A percentile compares a stretch with the other conserved stretches of the same genome.
Evolutionary conservation across 2,113 vertebrate genomes (phyloP).

Genomic region (Trachemys scripta): DNA sequence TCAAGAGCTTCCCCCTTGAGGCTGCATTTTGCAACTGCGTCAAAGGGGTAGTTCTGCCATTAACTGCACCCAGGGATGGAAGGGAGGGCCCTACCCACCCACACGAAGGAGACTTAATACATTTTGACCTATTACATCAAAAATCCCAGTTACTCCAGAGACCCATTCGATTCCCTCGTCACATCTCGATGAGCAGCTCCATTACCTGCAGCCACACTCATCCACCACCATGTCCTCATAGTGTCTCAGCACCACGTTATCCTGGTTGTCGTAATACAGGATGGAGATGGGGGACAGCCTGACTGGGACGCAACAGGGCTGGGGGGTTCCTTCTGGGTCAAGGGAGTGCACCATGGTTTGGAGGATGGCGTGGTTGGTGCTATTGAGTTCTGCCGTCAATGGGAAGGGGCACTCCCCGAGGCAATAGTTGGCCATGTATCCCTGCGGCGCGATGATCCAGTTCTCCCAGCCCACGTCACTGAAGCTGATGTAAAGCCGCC

Average conservation of each 20-base stretch:
- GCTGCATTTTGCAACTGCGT: neutral
- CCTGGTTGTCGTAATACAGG: constrained; percentile 95
- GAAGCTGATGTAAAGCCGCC: constrained; percentile 92
- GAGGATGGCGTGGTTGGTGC: constrained; percentile 94
- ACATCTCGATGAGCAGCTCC: rapidly evolving
- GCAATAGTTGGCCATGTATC: constrained; percentile 96
- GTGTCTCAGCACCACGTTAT: constrained; percentile 95
- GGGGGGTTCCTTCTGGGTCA: constrained; percentile 83
- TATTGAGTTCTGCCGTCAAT: constrained; percentile 87
- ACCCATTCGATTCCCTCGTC: rapidly evolving
- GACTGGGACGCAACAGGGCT: constrained; percentile 93
- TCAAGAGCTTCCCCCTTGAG: rapidly evolving
- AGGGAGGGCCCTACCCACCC: neutral
- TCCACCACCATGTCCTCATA: constrained; percentile 98
- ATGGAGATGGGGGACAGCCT: constrained; percentile 94
- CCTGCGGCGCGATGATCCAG: constrained; percentile 96
- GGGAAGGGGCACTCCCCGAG: constrained; percentile 92
- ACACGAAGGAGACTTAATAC: neutral
- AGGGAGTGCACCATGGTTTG: constrained; percentile 92
- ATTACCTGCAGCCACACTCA: constrained; percentile 93
- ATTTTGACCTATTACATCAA: neutral
- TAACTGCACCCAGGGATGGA: rapidly evolving
- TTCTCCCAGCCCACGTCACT: constrained; percentile 95
- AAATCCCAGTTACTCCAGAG: neutral
- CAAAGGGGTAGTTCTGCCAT: rapidly evolving